Evolutionary conservation across 2,888 invertebrate species (phyloP), one percentile per base, ranked within the genome.

Genomic region (Cerastis leucographa): DNA sequence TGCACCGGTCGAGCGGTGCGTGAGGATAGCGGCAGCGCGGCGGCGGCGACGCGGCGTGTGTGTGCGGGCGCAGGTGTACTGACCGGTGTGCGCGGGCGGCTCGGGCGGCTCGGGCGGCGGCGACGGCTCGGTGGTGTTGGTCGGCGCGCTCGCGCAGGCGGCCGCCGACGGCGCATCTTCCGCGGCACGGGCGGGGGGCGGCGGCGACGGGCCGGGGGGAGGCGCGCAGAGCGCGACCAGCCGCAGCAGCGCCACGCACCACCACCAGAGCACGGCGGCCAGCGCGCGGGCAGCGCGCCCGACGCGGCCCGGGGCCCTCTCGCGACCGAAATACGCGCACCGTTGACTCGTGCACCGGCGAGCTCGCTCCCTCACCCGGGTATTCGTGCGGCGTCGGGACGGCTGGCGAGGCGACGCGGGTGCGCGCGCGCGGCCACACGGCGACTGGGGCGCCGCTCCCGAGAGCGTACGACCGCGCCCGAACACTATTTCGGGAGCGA

Each of bases 401-500:
- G 94, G 95, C 92, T 92, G 92, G 92, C 92, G 91, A 92, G 88
- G 93, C 94, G 95, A 95, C 96, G 96, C 96, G 95, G 95, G 94
- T 94, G 96, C 96, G 96, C 95, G 94, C 96, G 95, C 96, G 96
- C 96, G 94, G 94, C 95, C 95, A 94, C 95, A 94, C 96, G 95
- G 95, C 96, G 95, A 96, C 96, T 96, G 96, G 93, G 93, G 94
- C 94, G 95, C 93, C 94, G 93, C 91, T 93, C 93, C 96, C 96
- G 96, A 96, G 89, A 88, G 90, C 92, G 90, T 92, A 94, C 96
- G 96, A 96, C 96, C 94, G 95, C 95, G 90, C 95, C 96, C 96
- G 96, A 96, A 96, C 96, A 95, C 96, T 96, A 96, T 96, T 96
- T 96, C 96, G 96, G 96, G 96, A 96, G 92, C 95, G 96, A 94